phyloP scores from a whole-genome alignment of 2,797 vertebrate genomes.

The Amazonetta brasiliensis region DNA sequence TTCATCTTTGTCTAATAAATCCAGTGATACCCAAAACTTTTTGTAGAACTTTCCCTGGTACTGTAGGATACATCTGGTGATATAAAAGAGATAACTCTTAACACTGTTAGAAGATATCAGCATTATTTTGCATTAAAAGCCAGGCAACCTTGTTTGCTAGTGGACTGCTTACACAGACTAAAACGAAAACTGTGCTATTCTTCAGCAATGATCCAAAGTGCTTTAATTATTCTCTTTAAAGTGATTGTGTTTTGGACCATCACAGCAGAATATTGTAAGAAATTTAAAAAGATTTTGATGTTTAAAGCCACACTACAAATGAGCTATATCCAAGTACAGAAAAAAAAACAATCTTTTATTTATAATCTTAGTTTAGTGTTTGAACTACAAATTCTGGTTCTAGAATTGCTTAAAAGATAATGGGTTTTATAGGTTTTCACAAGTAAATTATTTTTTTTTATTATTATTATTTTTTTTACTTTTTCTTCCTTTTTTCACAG shows the following conservation, averaged over 20 bases:
- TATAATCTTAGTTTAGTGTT: constrained; percentile 96
- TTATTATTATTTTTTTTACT: constrained; percentile 69
- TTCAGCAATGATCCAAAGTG: constrained; percentile 43
- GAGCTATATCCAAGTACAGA: constrained; percentile 80
- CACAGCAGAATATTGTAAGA: constrained; percentile 2
- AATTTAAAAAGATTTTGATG: constrained; percentile 54
- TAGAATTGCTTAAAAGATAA: constrained; percentile 93
- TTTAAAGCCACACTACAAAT: constrained; percentile 78
- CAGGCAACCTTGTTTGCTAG: background rate
- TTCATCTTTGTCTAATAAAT: background rate
- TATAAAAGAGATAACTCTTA: background rate
- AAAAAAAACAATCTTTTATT: constrained; percentile 97
- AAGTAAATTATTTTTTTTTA: constrained; percentile 86
- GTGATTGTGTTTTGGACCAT: background rate
- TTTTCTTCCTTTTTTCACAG: constrained; percentile 80
- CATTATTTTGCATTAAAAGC: constrained; percentile 15
- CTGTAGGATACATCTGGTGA: background rate
- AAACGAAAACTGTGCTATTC: constrained; percentile 35
- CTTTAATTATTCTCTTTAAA: constrained; percentile 25
- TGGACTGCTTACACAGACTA: background rate
- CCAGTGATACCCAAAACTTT: background rate
- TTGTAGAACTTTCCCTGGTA: background rate
- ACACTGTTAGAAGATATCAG: constrained; percentile 8
- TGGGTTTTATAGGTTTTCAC: constrained; percentile 89
- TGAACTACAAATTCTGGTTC: constrained; percentile 98